Evolutionary conservation across 2,797 vertebrate genomes (phyloP).

Genomic region (Nannoperca australis): DNA sequence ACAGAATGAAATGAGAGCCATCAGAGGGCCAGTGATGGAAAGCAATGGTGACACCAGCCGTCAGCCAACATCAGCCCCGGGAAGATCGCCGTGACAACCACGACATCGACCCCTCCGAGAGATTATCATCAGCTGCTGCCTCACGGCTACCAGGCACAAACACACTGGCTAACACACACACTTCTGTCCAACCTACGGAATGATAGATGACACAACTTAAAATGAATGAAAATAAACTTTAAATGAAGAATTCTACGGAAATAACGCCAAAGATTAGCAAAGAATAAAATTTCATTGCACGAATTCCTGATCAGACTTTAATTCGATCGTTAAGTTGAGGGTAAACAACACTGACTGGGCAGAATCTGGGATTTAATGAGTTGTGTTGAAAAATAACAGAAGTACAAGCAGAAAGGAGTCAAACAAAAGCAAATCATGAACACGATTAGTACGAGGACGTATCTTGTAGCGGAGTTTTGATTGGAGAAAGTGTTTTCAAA

Average conservation of each 20-base stretch:
- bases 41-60: conserved; percentile 81
- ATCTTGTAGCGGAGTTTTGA: too few species aligned
- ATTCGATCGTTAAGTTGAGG: not conserved
- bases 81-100: conserved; percentile 83
- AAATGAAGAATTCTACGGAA: conserved; percentile 20
- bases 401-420: not conserved
- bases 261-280: not conserved
- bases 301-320: not conserved
- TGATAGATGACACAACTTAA: not conserved
- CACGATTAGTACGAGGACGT: not conserved
- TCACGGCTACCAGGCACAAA: conserved; percentile 30
- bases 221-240: not conserved
- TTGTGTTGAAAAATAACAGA: not conserved
- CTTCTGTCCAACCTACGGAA: conserved; percentile 3
- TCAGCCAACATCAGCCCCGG: conserved; percentile 78
- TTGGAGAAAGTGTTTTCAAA: too few species aligned
- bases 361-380: not conserved
- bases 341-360: not conserved
- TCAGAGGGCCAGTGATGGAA: conserved; percentile 75
- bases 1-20: conserved; percentile 66
- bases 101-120: conserved; percentile 80
- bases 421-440: not conserved
- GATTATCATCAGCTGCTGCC: conserved; percentile 80
- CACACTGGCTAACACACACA: conserved; percentile 5
- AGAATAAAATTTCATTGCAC: not conserved